Evolutionary conservation across 2,113 vertebrate genomes (phyloP), one percentile per base, ranked within the genome.

Genomic region (Rynchops niger): DNA sequence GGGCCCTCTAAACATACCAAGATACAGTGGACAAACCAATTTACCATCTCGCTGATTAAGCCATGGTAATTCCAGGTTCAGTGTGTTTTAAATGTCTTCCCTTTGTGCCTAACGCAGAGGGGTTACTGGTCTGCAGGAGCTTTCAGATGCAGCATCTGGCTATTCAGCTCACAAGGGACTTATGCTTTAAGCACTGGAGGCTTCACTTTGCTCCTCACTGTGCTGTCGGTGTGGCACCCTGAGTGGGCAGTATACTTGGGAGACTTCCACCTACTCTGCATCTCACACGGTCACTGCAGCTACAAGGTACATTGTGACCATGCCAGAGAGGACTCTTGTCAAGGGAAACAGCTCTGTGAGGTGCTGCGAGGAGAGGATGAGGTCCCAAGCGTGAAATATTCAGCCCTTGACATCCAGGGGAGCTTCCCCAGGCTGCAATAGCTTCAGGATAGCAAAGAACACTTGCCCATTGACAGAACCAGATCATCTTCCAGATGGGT

Each of bases 31-130:
- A 55, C 6, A 72, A 72, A 58, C 38, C 4, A 12, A 50, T 9
- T 62, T 26, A 9, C 3, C 30, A 12, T 18, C 20, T 66, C n/a
- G 62, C 20, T 0, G 0, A 2, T 53, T 43, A 47, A 73, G 42
- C 32, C 69, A 25, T 8, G 9, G 62, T 22, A 50, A 83, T 42
- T 8, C 50, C 62, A 42, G 3, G 5, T 69, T 45, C 20, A 12
- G 34, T 22, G 61, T 58, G 16, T 49, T 76, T 61, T 40, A 58
- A 53, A 22, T 9, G n/a, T 78, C 58, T 23, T 92, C 34, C 40
- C 45, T 66, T 47, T 19, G 32, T 62, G 9, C 62, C 45, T 43
- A 10, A 7, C 16, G 30, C 45, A 88, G 36, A 21, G 21, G 43
- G 36, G 21, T 65, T 9, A 12, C 21, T 19, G 61, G 12, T 69